Evolutionary conservation across 2,888 invertebrate species (phyloP), one percentile per base, ranked within the genome.

Genomic region (Ennomos erosarius): DNA sequence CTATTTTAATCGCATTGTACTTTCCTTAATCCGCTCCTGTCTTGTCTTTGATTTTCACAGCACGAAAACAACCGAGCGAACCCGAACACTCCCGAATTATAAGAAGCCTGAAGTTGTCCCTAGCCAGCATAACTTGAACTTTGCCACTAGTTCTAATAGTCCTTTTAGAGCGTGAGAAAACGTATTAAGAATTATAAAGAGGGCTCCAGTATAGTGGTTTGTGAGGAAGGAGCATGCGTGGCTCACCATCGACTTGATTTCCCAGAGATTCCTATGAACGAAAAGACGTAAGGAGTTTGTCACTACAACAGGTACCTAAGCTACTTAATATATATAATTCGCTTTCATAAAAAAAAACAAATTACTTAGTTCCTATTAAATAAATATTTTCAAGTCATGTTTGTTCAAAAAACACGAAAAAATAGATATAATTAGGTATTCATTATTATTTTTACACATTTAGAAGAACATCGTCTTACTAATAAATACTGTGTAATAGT

Each of bases 51-150:
- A 16, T 49, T 16, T 26, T 26, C 26, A 45, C 10, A 39, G 9
- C 34, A 38, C 65, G 65, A 64, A 60, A 16, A 48, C 1, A 38
- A 6, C 55, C 68, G 68, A 68, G 6, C 10, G 2, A 13, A n/a
- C 11, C 47, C 67, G 67, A 67, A 33, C 36, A 12, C 33, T 45
- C 33, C 59, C 67, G 65, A 65, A 54, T 11, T 43, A 10, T 45
- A 54, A 59, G 35, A 33, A 5, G 11, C 44, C 36, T 55, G 54
- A 56, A 56, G 60, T 61, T 61, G 60, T 10, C 47, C 10, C 11
- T 33, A 3, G 40, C 60, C 56, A 53, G 12, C 6, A 4, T 56
- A 48, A 49, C 39, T 10, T 48, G 60, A 49, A 36, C 55, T 45
- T 10, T 49, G 10, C 12, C 39, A 38, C 39, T 34, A 39, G 35